Evolutionary conservation across 2,888 invertebrate genomes (phyloP).

Genomic region (Minunthozetes semirufus): DNA sequence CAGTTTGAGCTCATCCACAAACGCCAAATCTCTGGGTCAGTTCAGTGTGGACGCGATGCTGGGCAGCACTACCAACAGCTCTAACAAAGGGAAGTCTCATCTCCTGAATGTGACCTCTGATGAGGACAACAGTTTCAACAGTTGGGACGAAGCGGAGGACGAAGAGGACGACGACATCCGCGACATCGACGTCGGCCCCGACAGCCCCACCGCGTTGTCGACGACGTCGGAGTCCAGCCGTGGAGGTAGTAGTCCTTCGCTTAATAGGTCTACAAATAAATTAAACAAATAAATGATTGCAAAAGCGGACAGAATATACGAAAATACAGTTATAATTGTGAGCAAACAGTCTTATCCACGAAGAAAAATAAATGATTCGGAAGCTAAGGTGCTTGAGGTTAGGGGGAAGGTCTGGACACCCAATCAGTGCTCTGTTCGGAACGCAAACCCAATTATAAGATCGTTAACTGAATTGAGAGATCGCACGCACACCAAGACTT

Average conservation of each 20-base stretch:
- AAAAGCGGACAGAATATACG: neutral
- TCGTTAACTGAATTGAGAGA: neutral
- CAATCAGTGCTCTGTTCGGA: neutral
- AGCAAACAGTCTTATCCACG: neutral
- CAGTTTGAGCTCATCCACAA: slow-evolving; percentile 8
- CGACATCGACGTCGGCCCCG: slow-evolving; percentile 33
- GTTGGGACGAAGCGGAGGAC: slow-evolving; percentile 30
- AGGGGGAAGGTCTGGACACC: neutral
- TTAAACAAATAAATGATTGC: neutral
- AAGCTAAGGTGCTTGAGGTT: neutral
- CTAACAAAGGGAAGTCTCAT: neutral
- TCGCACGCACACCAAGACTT: neutral
- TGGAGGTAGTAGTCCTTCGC: slow-evolving; percentile 29
- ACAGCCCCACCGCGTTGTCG: slow-evolving; percentile 32
- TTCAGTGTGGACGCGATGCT: slow-evolving; percentile 37
- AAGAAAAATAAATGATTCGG: neutral
- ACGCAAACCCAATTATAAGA: neutral
- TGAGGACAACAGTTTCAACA: slow-evolving; percentile 32
- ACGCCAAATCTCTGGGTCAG: slow-evolving; percentile 32
- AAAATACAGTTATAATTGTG: neutral
- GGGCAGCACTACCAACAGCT: slow-evolving; percentile 13
- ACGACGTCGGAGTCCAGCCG: slow-evolving; percentile 35
- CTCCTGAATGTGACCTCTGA: slow-evolving; percentile 34
- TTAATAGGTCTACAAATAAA: slow-evolving; percentile 1
- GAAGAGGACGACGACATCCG: slow-evolving; percentile 35